These are phyloP conservation scores for Sesia apiformis DNA, from an alignment of 2,888 invertebrate species.

Conservation along the genomic window DNA sequence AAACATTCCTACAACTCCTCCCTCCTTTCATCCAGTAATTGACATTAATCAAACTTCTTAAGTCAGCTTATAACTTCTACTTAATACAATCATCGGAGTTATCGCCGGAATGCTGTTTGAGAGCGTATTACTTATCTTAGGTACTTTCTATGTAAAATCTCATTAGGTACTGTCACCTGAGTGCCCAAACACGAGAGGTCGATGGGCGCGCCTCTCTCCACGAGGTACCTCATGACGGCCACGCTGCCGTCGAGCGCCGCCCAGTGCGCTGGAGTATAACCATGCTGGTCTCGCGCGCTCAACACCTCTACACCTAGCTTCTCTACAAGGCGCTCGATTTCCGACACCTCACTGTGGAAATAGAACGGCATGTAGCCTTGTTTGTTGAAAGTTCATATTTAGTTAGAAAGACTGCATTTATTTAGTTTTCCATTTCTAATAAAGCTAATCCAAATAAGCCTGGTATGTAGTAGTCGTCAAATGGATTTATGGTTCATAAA, in stretches of 20 bases:
- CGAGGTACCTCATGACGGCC: constrained; percentile 90
- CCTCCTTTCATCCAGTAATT: too few relatives aligned
- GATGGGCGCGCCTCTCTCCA: constrained; percentile 87
- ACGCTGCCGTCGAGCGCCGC: constrained; percentile 91
- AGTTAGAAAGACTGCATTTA: too few relatives aligned
- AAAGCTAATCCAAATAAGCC: too few relatives aligned
- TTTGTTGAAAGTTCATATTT: too few relatives aligned
- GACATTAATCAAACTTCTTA: too few relatives aligned
- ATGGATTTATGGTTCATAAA: too few relatives aligned
- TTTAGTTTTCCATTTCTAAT: too few relatives aligned
- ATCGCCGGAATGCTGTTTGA: too few relatives aligned
- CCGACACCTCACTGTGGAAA: constrained; percentile 81
- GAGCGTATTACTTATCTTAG: too few relatives aligned
- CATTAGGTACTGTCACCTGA: constrained; percentile 51
- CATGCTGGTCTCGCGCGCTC: constrained; percentile 90
- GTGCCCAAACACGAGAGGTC: constrained; percentile 91
- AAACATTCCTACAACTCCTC: not conserved
- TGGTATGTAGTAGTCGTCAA: not conserved
- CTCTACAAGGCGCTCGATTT: constrained; percentile 88
- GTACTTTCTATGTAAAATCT: too few relatives aligned
- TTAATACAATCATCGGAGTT: too few relatives aligned
- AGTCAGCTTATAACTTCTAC: too few relatives aligned
- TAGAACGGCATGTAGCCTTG: not conserved
- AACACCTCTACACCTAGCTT: constrained; percentile 85
- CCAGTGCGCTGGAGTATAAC: constrained; percentile 96